Evolutionary conservation across 2,888 invertebrate species (phyloP).

Genomic region (Habroteleia sp.): DNA sequence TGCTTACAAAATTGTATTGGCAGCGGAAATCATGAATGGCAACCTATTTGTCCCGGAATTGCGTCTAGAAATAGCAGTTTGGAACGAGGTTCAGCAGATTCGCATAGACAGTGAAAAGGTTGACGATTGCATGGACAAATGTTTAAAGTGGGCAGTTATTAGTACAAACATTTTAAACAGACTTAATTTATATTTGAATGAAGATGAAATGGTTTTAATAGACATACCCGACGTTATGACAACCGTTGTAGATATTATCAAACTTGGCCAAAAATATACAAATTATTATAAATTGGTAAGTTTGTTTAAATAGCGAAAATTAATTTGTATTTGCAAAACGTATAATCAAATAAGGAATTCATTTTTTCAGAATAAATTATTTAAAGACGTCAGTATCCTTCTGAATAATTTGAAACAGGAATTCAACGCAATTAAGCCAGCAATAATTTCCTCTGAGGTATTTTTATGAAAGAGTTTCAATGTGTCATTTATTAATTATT

Average conservation of each 20-base stretch:
- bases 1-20: slow-evolving; percentile 71
- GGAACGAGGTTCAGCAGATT: slow-evolving; percentile 53
- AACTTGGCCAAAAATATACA: slow-evolving; percentile 47
- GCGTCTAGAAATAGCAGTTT: slow-evolving; percentile 66
- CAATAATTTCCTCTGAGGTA: no score
- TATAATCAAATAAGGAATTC: neutral
- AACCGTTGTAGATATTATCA: slow-evolving; percentile 75
- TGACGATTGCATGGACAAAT: slow-evolving; percentile 72
- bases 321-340: slow-evolving; percentile 9
- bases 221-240: slow-evolving; percentile 74
- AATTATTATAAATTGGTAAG: slow-evolving; percentile 46
- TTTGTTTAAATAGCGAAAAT: slow-evolving; percentile 2
- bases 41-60: slow-evolving; percentile 71
- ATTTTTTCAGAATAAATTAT: slow-evolving; percentile 77
- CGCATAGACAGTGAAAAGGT: neutral
- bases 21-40: slow-evolving; percentile 76
- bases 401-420: slow-evolving; percentile 70
- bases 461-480: no score
- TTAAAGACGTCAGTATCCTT: slow-evolving; percentile 71
- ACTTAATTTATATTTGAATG: slow-evolving; percentile 41
- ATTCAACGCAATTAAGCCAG: slow-evolving; percentile 69
- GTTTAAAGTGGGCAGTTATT: slow-evolving; percentile 76
- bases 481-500: slow-evolving; percentile 4
- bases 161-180: slow-evolving; percentile 73
- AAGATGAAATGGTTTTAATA: slow-evolving; percentile 59